A percentile compares a stretch with the other conserved stretches of the same genome.
Conservation (phyloP, 2,888 invertebrate genomes). For the Candidula unifasciata region DNA sequence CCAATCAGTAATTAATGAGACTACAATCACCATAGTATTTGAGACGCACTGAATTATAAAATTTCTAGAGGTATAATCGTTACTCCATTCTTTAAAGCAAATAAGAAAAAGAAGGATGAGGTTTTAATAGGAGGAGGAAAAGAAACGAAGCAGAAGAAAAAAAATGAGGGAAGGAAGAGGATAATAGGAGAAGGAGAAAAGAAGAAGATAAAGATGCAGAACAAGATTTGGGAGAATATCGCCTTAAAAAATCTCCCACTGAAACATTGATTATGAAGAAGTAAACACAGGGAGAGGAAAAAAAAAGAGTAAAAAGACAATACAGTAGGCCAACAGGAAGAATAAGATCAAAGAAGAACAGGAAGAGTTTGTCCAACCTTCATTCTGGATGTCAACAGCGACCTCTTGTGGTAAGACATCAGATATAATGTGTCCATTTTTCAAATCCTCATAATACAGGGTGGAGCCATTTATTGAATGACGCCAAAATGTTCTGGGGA, state of each 20-base stretch:
- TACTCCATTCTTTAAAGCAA: no score
- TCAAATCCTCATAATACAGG: conserved; percentile 52
- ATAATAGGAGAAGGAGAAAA: no score
- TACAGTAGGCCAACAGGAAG: neutral
- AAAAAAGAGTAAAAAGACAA: neutral
- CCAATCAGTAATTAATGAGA: no score
- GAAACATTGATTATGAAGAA: neutral
- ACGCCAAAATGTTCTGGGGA: conserved; percentile 56
- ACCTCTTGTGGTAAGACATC: conserved; percentile 51
- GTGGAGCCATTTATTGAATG: conserved; percentile 58
- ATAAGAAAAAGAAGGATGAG: neutral
- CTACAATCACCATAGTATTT: no score
- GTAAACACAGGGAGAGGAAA: no score
- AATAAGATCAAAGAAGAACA: neutral
- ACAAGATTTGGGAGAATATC: neutral
- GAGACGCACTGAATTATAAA: no score
- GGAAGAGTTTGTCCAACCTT: conserved; percentile 33
- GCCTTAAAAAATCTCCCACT: neutral
- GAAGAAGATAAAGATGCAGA: neutral
- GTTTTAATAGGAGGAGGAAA: neutral
- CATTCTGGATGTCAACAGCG: conserved; percentile 39
- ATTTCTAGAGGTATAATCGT: no score
- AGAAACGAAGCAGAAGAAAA: neutral
- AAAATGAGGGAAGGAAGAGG: neutral
- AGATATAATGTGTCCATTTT: conserved; percentile 43